Evolutionary conservation across 2,113 vertebrate species (phyloP).

Genomic region (Boleophthalmus pectinirostris): DNA sequence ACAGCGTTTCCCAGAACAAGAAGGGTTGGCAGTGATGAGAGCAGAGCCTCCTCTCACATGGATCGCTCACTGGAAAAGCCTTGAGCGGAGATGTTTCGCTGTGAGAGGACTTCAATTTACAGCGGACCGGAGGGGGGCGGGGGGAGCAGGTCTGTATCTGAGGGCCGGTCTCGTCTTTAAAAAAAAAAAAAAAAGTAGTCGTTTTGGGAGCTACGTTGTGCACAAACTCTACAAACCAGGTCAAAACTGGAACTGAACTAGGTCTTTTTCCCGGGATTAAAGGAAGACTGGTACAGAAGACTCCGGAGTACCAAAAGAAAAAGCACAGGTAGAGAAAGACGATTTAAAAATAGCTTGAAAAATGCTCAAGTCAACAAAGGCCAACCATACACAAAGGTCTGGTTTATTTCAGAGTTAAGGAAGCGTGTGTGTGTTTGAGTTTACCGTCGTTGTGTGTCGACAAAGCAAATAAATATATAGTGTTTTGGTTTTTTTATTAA

Average conservation of each 20-base stretch:
- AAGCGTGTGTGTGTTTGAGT: too few relatives aligned
- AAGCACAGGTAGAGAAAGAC: neutral
- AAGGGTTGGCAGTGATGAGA: neutral
- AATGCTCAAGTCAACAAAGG: too few relatives aligned
- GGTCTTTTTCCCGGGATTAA: neutral
- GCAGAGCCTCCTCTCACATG: neutral
- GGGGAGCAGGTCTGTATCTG: neutral
- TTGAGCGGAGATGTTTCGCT: neutral
- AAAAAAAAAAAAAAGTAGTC: neutral
- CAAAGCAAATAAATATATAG: too few relatives aligned
- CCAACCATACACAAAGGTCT: neutral
- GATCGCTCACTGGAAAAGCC: neutral
- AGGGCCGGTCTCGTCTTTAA: neutral
- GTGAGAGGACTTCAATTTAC: neutral
- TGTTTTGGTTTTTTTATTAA: too few relatives aligned
- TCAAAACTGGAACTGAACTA: neutral
- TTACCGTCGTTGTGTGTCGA: too few relatives aligned
- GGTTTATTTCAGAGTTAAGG: conserved; percentile 19
- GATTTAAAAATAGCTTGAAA: neutral
- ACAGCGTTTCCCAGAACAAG: neutral
- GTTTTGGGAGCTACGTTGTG: neutral
- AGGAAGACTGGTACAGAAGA: neutral
- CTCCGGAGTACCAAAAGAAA: neutral
- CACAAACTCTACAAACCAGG: neutral
- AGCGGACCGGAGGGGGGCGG: too few relatives aligned